phyloP scores from a whole-genome alignment of 2,113 vertebrate genomes.

The Burhinus bistriatus region DNA sequence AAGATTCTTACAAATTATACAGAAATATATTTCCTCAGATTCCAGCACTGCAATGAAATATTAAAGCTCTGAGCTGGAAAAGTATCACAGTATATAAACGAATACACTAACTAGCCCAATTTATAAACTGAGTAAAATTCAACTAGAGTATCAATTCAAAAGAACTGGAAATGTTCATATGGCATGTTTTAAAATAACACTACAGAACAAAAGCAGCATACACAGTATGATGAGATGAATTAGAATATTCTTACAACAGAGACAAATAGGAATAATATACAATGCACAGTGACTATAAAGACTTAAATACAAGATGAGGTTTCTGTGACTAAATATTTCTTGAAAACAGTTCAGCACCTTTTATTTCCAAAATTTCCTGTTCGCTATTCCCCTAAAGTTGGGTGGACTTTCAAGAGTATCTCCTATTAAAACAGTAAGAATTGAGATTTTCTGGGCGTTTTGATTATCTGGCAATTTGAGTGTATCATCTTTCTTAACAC shows the following conservation, averaged over 20 bases:
- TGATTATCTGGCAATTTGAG: background rate
- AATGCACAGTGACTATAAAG: background rate
- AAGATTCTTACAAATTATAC: background rate
- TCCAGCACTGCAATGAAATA: background rate
- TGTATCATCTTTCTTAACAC: background rate
- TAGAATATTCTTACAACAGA: background rate
- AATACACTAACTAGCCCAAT: background rate
- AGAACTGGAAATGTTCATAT: background rate
- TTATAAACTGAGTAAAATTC: slow-evolving; percentile 31
- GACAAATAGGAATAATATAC: background rate
- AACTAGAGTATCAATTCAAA: background rate
- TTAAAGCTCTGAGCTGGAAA: slow-evolving; percentile 12
- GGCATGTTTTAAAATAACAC: background rate
- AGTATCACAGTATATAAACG: background rate
- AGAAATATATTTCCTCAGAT: slow-evolving; percentile 9
- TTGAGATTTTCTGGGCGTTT: background rate
- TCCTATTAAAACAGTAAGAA: background rate
- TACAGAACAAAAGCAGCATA: background rate
- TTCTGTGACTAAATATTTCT: background rate
- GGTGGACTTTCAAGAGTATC: background rate
- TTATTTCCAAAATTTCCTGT: background rate
- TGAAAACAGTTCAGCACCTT: background rate
- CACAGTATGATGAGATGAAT: background rate
- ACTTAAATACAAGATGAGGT: background rate
- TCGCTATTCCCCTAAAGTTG: background rate